Conservation (phyloP, 2,888 invertebrate species). For the Aphidoletes aphidimyza region DNA sequence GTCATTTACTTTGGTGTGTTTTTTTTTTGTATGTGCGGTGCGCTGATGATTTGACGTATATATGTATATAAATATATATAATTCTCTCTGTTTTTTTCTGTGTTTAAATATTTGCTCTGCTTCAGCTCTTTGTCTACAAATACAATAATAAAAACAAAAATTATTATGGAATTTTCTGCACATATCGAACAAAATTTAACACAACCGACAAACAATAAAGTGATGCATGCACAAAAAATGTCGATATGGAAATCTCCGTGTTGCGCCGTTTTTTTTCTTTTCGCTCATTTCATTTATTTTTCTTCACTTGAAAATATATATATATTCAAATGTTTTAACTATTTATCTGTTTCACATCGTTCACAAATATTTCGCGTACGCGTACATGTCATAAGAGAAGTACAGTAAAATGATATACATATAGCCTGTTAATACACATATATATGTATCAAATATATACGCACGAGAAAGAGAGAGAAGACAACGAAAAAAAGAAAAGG, state of each 20-base stretch:
- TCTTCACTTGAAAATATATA: not conserved
- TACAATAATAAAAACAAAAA: not conserved
- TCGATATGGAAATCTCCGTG: too few relatives aligned
- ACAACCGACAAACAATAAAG: too few relatives aligned
- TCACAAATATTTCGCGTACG: slow-evolving; percentile 41
- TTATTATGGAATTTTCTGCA: not conserved
- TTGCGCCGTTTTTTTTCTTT: too few relatives aligned
- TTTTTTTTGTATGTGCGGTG: not conserved
- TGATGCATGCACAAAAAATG: too few relatives aligned
- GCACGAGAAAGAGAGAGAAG: not conserved
- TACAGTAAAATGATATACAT: not conserved
- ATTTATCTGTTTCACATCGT: slow-evolving; percentile 4
- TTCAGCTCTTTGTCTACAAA: slow-evolving; percentile 45
- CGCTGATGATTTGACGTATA: not conserved
- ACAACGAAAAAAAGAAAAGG: not conserved
- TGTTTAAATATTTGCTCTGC: not conserved
- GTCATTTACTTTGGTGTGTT: slow-evolving; percentile 13
- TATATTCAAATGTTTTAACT: slow-evolving; percentile 14
- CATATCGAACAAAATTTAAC: not conserved
- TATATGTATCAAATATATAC: too few relatives aligned
- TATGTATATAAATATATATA: too few relatives aligned
- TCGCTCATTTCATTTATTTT: too few relatives aligned
- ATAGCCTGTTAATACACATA: too few relatives aligned
- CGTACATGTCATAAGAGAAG: not conserved
- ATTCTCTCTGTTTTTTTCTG: not conserved